A percentile compares a stretch with the other conserved stretches of the same genome.
Evolutionary conservation across 2,888 invertebrate genomes (phyloP).

Genomic region (Phytoseiulus persimilis): DNA sequence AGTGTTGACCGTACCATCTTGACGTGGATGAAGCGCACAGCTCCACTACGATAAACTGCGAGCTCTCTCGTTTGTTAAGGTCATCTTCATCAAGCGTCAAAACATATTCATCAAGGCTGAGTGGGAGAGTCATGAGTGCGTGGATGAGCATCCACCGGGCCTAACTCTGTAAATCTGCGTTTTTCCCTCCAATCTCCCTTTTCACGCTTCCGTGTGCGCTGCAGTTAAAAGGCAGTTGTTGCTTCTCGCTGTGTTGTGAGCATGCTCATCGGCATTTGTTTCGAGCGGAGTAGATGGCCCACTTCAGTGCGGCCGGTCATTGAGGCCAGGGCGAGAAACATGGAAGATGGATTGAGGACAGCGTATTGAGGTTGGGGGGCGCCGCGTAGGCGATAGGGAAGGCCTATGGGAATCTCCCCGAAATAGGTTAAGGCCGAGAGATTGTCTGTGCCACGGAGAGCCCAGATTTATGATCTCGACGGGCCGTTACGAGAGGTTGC

Average conservation of each 20-base stretch:
- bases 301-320: background rate
- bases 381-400: background rate
- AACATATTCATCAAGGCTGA: too few relatives aligned
- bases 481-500: background rate
- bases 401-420: background rate
- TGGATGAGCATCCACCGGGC: too few relatives aligned
- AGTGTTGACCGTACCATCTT: too few relatives aligned
- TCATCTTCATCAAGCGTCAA: too few relatives aligned
- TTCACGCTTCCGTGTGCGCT: too few relatives aligned
- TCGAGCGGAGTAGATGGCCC: background rate
- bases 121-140: too few relatives aligned
- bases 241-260: background rate
- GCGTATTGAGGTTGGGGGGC: background rate
- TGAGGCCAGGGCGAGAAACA: background rate
- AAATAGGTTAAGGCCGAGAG: background rate
- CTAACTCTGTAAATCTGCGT: too few relatives aligned
- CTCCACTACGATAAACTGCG: too few relatives aligned
- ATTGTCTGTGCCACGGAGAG: background rate
- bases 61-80: too few relatives aligned
- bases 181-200: too few relatives aligned
- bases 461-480: background rate
- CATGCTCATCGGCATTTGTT: background rate
- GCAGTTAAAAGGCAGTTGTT: too few relatives aligned
- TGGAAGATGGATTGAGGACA: background rate
- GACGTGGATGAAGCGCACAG: too few relatives aligned